A percentile compares a stretch with the other conserved stretches of the same genome.
Evolutionary conservation across 2,797 vertebrate genomes (phyloP).

Genomic region (Scyliorhinus canicula): DNA sequence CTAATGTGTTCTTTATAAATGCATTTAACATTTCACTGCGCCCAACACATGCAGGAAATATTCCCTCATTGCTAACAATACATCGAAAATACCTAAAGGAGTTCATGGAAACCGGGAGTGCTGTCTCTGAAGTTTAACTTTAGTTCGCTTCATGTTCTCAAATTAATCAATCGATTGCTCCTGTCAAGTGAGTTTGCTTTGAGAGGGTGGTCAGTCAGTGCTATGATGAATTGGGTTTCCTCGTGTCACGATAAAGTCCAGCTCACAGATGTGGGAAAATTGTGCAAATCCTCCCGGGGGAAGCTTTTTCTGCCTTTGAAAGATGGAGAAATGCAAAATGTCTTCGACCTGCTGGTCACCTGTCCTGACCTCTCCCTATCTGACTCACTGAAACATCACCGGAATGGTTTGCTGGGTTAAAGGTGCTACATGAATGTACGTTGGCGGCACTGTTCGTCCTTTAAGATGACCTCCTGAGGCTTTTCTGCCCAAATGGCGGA

Average conservation of each 20-base stretch:
- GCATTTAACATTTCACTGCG: background rate
- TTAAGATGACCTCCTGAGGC: background rate
- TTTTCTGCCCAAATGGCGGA: background rate
- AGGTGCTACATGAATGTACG: background rate
- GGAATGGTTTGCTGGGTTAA: background rate
- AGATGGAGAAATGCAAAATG: background rate
- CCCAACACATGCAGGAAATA: background rate
- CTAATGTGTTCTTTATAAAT: background rate
- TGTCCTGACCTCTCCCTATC: background rate
- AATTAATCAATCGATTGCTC: background rate
- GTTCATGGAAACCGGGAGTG: background rate
- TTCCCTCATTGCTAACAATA: background rate
- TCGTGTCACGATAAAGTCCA: background rate
- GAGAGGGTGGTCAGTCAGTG: background rate
- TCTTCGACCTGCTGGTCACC: background rate
- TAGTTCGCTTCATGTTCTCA: background rate
- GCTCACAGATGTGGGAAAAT: background rate
- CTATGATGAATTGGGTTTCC: background rate
- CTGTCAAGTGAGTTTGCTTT: background rate
- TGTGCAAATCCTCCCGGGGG: background rate
- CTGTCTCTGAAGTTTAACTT: background rate
- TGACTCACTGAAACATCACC: background rate
- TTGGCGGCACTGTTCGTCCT: background rate
- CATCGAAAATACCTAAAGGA: background rate
- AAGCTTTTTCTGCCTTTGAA: background rate